Evolutionary conservation across 2,888 invertebrate species (phyloP).

Genomic region (Graphium colonna): DNA sequence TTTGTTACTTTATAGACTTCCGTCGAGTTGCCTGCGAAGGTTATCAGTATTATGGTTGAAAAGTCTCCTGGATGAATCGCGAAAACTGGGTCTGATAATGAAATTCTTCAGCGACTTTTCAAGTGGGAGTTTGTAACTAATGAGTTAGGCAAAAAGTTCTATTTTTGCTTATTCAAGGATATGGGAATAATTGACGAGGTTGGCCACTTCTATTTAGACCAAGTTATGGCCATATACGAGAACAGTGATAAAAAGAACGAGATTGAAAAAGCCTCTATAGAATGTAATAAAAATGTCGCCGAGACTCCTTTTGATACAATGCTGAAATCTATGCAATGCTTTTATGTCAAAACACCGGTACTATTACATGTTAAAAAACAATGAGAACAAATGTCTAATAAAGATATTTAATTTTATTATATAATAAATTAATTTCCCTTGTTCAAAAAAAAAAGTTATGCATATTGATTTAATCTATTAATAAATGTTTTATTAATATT

Average conservation of each 20-base stretch:
- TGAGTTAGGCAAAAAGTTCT: conserved; percentile 43
- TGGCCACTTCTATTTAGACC: conserved; percentile 47
- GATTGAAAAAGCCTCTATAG: conserved; percentile 37
- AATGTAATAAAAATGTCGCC: conserved; percentile 42
- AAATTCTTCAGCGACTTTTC: conserved; percentile 31
- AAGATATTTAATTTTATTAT: no score
- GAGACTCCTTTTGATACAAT: conserved; percentile 40
- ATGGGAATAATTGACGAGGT: conserved; percentile 35
- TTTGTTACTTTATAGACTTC: conserved; percentile 15
- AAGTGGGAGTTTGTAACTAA: conserved; percentile 44
- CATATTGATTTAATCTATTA: no score
- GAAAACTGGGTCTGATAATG: conserved; percentile 26
- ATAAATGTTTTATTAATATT: no score
- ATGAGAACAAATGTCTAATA: no score
- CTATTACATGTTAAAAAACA: neutral
- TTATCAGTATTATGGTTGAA: conserved; percentile 12
- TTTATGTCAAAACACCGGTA: conserved; percentile 35
- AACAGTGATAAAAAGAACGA: conserved; percentile 34
- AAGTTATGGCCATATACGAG: conserved; percentile 39
- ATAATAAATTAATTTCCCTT: no score
- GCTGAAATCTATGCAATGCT: conserved; percentile 41
- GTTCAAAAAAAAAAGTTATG: no score
- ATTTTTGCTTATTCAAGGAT: conserved; percentile 49
- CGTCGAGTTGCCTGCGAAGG: conserved; percentile 14
- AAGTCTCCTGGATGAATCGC: conserved; percentile 31